phyloP scores from a whole-genome alignment of 2,888 invertebrate genomes.

The Eupithecia subumbrata region DNA sequence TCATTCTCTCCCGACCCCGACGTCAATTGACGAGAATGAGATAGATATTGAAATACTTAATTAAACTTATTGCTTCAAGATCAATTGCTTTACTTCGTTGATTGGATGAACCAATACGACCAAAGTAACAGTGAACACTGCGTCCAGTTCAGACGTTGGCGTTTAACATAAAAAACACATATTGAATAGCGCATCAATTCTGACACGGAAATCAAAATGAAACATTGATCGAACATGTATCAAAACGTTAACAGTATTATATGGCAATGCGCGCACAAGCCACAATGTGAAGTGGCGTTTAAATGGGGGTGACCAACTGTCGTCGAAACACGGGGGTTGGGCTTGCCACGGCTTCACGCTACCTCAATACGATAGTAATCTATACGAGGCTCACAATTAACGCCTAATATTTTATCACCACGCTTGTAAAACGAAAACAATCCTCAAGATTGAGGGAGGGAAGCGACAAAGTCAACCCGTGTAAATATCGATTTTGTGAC shows the following conservation, averaged over 20 bases:
- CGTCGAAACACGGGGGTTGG: conserved; percentile 76
- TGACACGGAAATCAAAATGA: conserved; percentile 38
- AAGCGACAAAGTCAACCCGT: conserved; percentile 35
- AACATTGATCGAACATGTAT: conserved; percentile 60
- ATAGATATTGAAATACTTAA: conserved; percentile 61
- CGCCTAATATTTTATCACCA: conserved; percentile 73
- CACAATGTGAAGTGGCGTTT: conserved; percentile 82
- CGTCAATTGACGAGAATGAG: conserved; percentile 72
- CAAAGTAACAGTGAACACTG: conserved; percentile 6
- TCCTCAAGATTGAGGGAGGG: conserved; percentile 41
- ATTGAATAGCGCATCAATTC: conserved; percentile 17
- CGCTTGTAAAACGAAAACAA: conserved; percentile 55
- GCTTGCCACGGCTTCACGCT: conserved; percentile 77
- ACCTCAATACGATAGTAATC: conserved; percentile 80
- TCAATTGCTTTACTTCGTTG: conserved; percentile 26
- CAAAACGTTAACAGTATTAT: conserved; percentile 70
- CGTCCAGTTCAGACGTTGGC: background rate
- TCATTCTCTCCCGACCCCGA: conserved; percentile 73
- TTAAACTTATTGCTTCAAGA: conserved; percentile 48
- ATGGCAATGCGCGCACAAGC: conserved; percentile 78
- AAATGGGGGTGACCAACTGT: conserved; percentile 84
- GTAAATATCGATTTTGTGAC: conserved; percentile 37
- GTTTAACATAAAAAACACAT: conserved; percentile 17
- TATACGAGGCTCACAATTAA: conserved; percentile 77
- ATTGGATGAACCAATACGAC: conserved; percentile 25